Evolutionary conservation across 1,140 invertebrate genomes (phyloP).

Genomic region (Luehdorfia chinensis): DNA sequence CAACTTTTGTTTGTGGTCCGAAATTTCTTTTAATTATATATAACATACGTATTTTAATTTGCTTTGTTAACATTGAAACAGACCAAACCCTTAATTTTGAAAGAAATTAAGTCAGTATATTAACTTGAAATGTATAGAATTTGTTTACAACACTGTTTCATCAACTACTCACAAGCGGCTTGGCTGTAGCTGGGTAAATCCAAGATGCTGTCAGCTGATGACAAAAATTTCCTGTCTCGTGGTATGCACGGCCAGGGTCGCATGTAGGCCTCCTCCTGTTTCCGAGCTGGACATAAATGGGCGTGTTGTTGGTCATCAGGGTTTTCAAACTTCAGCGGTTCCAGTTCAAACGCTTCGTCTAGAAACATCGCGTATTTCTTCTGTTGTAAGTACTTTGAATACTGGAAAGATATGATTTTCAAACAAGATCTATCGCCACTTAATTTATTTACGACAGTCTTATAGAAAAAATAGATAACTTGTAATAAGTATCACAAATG

Average conservation of each 20-base stretch:
- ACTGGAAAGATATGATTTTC: conserved; percentile 26
- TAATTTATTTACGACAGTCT: no score
- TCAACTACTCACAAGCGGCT: conserved; percentile 49
- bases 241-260: conserved; percentile 54
- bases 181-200: conserved; percentile 55
- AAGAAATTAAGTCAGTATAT: no score
- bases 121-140: no score
- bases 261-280: not conserved
- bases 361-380: conserved; percentile 44
- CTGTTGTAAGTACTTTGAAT: conserved; percentile 35
- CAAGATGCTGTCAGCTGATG: conserved; percentile 56
- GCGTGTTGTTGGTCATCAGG: not conserved
- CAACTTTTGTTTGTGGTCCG: no score
- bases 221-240: conserved; percentile 42
- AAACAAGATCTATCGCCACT: not conserved
- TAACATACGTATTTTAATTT: no score
- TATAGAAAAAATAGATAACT: no score
- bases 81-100: no score
- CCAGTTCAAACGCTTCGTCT: conserved; percentile 42
- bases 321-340: conserved; percentile 17
- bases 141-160: no score
- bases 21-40: no score
- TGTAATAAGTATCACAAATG: no score
- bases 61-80: no score
- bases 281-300: not conserved